phyloP scores from a whole-genome alignment of 2,113 vertebrate species.

The Microtus ochrogaster region DNA sequence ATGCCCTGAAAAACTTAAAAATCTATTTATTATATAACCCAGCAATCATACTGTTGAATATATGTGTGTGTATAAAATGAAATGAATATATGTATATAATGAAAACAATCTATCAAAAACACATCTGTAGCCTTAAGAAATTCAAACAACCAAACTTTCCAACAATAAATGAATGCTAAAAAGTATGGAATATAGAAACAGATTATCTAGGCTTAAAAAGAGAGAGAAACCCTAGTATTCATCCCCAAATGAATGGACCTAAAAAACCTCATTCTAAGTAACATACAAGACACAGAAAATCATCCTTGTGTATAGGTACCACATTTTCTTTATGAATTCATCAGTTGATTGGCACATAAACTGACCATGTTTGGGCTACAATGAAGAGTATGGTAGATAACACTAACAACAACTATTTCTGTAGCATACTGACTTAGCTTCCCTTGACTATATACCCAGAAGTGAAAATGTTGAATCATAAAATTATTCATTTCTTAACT shows the following conservation, averaged over 20 bases:
- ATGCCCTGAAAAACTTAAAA: not conserved
- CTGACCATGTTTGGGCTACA: not conserved
- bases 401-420: not conserved
- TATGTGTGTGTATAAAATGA: not conserved
- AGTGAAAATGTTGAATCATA: not conserved
- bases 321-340: not conserved
- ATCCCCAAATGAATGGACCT: not conserved
- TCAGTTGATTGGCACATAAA: not conserved
- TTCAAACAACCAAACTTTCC: not conserved
- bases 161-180: not conserved
- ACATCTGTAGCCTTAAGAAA: not conserved
- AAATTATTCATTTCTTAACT: not conserved
- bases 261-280: not conserved
- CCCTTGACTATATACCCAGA: not conserved
- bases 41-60: not conserved
- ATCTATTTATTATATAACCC: not conserved
- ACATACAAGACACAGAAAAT: not conserved
- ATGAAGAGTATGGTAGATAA: not conserved
- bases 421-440: not conserved
- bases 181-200: not conserved
- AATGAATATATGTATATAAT: not conserved
- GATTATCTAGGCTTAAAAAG: not conserved
- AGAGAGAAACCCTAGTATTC: not conserved
- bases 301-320: not conserved
- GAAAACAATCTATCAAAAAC: not conserved